Evolutionary conservation across 2,113 vertebrate species (phyloP).

Genomic region (Promerops cafer): DNA sequence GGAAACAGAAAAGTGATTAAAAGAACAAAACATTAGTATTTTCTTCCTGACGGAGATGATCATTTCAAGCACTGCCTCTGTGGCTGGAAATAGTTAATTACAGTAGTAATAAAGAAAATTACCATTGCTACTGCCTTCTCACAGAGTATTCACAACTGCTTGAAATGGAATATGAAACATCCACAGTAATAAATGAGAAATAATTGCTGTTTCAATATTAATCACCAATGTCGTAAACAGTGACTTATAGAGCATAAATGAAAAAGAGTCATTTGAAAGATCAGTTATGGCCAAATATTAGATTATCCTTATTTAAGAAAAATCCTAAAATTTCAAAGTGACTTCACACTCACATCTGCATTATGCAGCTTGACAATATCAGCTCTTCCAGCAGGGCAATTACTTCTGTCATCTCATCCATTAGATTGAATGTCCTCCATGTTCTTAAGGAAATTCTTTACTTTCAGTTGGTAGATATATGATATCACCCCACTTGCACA

Average conservation of each 20-base stretch:
- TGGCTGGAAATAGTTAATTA: not conserved
- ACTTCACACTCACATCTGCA: not conserved
- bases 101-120: not conserved
- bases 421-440: not conserved
- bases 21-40: not conserved
- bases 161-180: not conserved
- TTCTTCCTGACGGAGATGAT: not conserved
- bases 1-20: not conserved
- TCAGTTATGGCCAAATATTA: not conserved
- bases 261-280: not conserved
- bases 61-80: not conserved
- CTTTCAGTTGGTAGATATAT: not conserved
- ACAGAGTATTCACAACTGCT: not conserved
- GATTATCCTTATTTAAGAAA: not conserved
- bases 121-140: not conserved
- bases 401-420: not conserved
- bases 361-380: not conserved
- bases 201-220: not conserved
- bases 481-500: not conserved
- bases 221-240: not conserved
- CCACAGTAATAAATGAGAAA: not conserved
- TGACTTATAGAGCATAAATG: not conserved
- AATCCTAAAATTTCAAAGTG: not conserved
- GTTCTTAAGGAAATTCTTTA: not conserved
- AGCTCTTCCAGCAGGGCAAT: not conserved